Evolutionary conservation across 92 coral and sea anemone genomes (phyloP), one percentile per base, ranked within the genome.

Genomic region (Umimayanthus kanabou): DNA sequence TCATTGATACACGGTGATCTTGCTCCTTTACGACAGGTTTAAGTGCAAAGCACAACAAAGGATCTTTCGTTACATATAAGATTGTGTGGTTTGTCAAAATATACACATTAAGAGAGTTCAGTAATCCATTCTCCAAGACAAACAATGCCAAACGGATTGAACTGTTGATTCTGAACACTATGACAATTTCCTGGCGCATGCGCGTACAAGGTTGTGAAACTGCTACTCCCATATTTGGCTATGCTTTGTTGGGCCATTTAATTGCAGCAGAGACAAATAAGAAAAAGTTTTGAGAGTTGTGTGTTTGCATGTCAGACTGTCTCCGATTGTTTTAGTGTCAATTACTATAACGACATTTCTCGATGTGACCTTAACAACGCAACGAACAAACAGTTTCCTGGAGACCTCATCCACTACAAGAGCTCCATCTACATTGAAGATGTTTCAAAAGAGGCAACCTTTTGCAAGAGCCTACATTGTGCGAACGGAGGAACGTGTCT

Each of bases 351-450:
- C 2, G 2, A 9, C 13, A 64, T 1, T 13, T 20, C 3, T 23
- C 25, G 11, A 18, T 80, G 85, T 25, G 71, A 80, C 33, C 73
- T 80, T 20, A 80, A 80, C 50, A 80, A 80, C 22, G 74, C 85
- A 37, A 80, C 85, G 20, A 30, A 5, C 73, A 39, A 66, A 37
- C 85, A 80, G 28, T 80, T 80, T 39, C 85, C 85, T 2, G 10
- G 37, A 57, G 85, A 80, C 73, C 61, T 80, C 28, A 26, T 18
- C 16, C 66, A 28, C 18, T 22, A 33, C 14, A 55, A 80, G 47
- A 1, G 30, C 73, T 39, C 42, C 28, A 61, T n/a, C n/a, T n/a
- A n/a, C n/a, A n/a, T n/a, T n/a, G n/a, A n/a, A n/a, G n/a, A n/a
- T n/a, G n/a, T n/a, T 18, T 22, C 40, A 33, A 66, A 80, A 80